Evolutionary conservation across 1,140 invertebrate genomes (phyloP).

Genomic region (Neotoxoptera formosana): DNA sequence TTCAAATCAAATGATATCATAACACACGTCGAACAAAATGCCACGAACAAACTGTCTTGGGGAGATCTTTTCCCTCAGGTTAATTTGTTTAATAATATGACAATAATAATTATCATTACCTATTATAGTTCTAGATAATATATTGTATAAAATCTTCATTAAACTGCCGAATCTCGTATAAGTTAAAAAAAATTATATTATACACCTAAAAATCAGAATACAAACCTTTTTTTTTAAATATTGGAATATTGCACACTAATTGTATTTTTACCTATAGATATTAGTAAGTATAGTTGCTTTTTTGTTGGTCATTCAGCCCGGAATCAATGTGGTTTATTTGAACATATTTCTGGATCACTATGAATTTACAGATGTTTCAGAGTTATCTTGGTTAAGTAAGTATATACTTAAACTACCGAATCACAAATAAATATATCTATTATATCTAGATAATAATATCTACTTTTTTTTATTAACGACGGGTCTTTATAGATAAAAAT

Average conservation of each 20-base stretch:
- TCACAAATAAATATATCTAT: neutral
- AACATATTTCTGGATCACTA: slow-evolving; percentile 60
- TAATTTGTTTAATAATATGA: neutral
- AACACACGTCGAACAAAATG: neutral
- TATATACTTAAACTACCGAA: neutral
- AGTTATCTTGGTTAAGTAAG: slow-evolving; percentile 61
- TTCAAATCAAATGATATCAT: neutral
- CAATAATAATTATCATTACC: neutral
- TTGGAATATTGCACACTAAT: neutral
- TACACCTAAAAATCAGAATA: neutral
- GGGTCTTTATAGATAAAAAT: neutral
- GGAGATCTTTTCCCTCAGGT: slow-evolving; percentile 40
- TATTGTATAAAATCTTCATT: neutral
- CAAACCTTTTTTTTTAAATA: neutral
- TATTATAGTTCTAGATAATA: neutral
- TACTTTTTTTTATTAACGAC: neutral
- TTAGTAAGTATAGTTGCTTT: slow-evolving; percentile 58
- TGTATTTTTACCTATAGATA: slow-evolving; percentile 30
- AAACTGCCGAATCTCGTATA: neutral
- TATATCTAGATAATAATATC: neutral
- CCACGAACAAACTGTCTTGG: neutral
- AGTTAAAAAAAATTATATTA: neutral
- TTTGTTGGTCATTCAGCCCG: slow-evolving; percentile 59
- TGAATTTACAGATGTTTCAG: slow-evolving; percentile 55
- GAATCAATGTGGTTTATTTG: slow-evolving; percentile 61